Evolutionary conservation across 2,888 invertebrate genomes (phyloP).

Genomic region (Lomographa bimaculata): DNA sequence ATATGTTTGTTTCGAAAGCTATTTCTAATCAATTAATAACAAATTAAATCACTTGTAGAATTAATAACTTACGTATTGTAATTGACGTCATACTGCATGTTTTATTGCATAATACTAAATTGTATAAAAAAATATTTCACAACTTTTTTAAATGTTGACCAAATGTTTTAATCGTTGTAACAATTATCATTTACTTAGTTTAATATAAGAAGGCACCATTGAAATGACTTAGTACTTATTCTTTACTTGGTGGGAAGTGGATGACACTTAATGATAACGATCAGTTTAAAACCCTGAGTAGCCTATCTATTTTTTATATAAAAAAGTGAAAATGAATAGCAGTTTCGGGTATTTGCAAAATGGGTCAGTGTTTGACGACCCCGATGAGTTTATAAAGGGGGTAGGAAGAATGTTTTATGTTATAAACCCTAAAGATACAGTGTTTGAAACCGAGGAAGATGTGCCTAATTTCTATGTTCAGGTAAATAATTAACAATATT

Average conservation of each 20-base stretch:
- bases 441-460: constrained; percentile 80
- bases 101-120: no score
- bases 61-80: no score
- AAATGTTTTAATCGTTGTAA: constrained; percentile 4
- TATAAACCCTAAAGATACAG: constrained; percentile 84
- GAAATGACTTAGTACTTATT: no score
- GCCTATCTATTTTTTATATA: no score
- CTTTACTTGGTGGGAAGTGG: background rate
- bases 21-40: no score
- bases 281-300: no score
- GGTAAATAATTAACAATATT: constrained; percentile 60
- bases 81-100: no score
- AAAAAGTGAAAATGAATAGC: constrained; percentile 2
- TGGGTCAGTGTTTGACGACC: constrained; percentile 18
- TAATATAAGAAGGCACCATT: background rate
- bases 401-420: constrained; percentile 86
- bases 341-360: background rate
- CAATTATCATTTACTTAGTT: constrained; percentile 7
- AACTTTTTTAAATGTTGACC: constrained; percentile 1
- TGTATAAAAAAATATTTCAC: constrained; percentile 3
- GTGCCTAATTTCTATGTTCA: constrained; percentile 88
- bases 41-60: no score
- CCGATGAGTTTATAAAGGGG: constrained; percentile 55
- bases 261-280: no score
- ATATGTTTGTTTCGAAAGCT: no score